Percentiles rank a stretch among this genome's conserved stretches.
These are phyloP conservation scores for Bubo blakistoni DNA, from an alignment of 2,113 vertebrate species.

Conservation along the genomic window DNA sequence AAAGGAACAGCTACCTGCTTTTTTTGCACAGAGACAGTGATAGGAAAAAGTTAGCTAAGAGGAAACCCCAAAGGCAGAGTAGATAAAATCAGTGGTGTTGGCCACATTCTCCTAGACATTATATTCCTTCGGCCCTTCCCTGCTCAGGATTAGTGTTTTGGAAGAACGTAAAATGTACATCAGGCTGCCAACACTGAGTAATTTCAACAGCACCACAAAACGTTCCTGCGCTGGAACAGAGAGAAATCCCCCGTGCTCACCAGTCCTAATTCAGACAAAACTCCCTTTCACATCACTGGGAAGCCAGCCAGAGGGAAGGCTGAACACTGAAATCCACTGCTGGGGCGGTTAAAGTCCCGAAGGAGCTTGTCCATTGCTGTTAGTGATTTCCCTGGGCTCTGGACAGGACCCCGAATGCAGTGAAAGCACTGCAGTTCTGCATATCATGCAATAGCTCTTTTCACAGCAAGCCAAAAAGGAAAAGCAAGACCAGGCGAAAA, in stretches of 20 bases:
- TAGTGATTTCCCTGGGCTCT: not conserved
- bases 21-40: not conserved
- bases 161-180: not conserved
- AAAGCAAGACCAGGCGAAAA: not conserved
- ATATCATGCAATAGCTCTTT: not conserved
- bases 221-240: not conserved
- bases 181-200: not conserved
- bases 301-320: not conserved
- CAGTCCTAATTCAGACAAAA: not conserved
- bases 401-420: not conserved
- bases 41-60: not conserved
- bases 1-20: not conserved
- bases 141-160: not conserved
- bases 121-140: not conserved
- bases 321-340: not conserved
- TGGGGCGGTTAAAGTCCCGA: not conserved
- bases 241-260: not conserved
- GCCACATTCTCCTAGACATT: not conserved
- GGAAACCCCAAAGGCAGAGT: not conserved
- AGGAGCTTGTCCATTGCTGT: not conserved
- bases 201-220: not conserved
- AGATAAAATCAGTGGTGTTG: not conserved
- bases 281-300: not conserved
- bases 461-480: not conserved
- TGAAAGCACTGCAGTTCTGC: not conserved